Conservation (phyloP, 2,888 invertebrate genomes). For the Scaptodrosophila latifasciaeformis region DNA sequence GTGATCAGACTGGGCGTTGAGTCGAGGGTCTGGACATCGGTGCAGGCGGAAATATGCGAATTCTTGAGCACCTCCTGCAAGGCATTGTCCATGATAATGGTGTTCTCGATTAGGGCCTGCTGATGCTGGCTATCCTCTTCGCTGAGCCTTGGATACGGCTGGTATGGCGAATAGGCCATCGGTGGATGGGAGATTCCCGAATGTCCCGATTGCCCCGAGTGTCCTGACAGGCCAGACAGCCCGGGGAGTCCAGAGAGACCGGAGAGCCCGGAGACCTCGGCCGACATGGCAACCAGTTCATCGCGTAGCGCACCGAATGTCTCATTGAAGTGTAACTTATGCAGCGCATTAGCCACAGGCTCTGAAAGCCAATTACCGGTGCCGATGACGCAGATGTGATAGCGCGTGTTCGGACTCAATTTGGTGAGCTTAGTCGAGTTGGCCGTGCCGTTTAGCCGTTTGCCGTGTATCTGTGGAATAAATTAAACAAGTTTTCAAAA, state of each 20-base stretch:
- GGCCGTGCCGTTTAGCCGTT: conserved; percentile 83
- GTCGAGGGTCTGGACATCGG: conserved; percentile 84
- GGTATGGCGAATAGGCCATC: background rate
- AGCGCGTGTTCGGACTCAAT: conserved; percentile 86
- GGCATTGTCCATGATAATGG: conserved; percentile 78
- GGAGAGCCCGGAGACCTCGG: conserved; percentile 18
- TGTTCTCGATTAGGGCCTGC: conserved; percentile 75
- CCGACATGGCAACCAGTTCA: conserved; percentile 34
- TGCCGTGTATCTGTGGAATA: conserved; percentile 82
- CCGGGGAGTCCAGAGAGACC: conserved; percentile 18
- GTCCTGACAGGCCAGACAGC: too few relatives aligned
- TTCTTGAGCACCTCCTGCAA: conserved; percentile 80
- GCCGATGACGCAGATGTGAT: conserved; percentile 91
- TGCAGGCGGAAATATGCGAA: conserved; percentile 85
- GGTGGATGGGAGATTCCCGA: too few relatives aligned
- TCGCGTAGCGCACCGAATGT: conserved; percentile 47
- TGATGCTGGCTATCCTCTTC: conserved; percentile 21
- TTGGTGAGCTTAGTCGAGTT: conserved; percentile 85
- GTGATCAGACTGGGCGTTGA: conserved; percentile 80
- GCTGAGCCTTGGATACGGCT: background rate
- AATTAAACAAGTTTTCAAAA: conserved; percentile 41
- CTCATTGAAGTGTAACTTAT: conserved; percentile 72
- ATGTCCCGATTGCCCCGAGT: too few relatives aligned
- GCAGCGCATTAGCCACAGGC: conserved; percentile 70
- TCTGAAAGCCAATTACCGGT: conserved; percentile 83